Conservation (phyloP, 2,888 invertebrate species). For the Saturnia japonica region DNA sequence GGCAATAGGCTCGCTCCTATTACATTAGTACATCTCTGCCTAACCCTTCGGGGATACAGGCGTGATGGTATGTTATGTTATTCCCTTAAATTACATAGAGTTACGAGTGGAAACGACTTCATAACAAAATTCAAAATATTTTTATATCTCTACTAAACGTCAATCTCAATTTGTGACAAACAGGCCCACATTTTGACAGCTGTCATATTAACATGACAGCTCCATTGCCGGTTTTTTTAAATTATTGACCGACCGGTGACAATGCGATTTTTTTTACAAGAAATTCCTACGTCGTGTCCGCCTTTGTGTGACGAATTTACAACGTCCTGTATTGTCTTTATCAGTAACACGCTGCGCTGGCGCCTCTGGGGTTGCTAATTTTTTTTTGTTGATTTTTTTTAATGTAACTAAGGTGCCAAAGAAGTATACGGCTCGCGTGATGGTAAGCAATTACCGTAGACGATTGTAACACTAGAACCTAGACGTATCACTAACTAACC, state of each 20-base stretch:
- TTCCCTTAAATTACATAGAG: background rate
- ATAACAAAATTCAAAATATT: conserved; percentile 47
- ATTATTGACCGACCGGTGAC: conserved; percentile 32
- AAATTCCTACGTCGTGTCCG: background rate
- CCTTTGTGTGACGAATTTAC: background rate
- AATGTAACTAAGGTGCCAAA: background rate
- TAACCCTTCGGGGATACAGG: too few relatives aligned
- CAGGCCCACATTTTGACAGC: conserved; percentile 68
- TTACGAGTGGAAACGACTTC: background rate
- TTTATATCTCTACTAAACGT: conserved; percentile 42
- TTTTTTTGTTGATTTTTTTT: background rate
- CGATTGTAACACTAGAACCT: too few relatives aligned
- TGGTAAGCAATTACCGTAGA: too few relatives aligned
- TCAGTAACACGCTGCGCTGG: background rate
- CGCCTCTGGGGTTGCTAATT: background rate
- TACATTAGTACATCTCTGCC: too few relatives aligned
- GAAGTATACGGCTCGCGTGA: too few relatives aligned
- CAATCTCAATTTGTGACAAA: conserved; percentile 63
- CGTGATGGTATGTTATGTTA: too few relatives aligned
- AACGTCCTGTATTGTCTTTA: background rate
- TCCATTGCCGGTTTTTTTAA: conserved; percentile 52
- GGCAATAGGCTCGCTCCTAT: too few relatives aligned
- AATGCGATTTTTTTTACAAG: conserved; percentile 26
- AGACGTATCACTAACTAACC: too few relatives aligned
- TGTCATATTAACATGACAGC: conserved; percentile 74